Conservation (phyloP, 1,140 invertebrate species). For the Epicauta chinensis region DNA sequence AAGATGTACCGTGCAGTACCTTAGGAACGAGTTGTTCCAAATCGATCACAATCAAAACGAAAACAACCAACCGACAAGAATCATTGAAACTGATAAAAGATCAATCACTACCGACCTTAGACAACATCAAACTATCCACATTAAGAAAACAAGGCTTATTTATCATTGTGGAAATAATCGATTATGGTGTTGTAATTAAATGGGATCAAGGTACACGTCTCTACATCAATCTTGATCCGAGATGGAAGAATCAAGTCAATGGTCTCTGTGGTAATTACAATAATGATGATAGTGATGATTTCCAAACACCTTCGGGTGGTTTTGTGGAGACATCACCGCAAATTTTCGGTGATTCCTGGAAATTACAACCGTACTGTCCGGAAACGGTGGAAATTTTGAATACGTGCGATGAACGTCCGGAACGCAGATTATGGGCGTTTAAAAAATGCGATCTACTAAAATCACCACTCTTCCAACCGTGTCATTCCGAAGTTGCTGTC, state of each 20-base stretch:
- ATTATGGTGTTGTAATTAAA: conserved; percentile 70
- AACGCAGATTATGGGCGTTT: conserved; percentile 71
- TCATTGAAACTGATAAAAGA: conserved; percentile 53
- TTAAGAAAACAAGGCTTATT: conserved; percentile 63
- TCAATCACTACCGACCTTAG: conserved; percentile 41
- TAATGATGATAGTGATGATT: conserved; percentile 72
- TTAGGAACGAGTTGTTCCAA: conserved; percentile 83
- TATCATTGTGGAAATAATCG: conserved; percentile 70
- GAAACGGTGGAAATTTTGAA: conserved; percentile 49
- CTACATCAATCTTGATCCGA: conserved; percentile 67
- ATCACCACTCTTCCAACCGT: conserved; percentile 62
- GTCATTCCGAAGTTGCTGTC: conserved; percentile 72
- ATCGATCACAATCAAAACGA: conserved; percentile 58
- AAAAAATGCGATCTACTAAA: conserved; percentile 70
- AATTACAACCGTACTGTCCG: conserved; percentile 69
- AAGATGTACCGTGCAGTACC: conserved; percentile 79
- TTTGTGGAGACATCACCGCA: conserved; percentile 61
- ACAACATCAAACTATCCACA: conserved; percentile 46
- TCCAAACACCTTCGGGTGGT: conserved; percentile 74
- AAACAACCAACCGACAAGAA: conserved; percentile 34
- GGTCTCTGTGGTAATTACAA: conserved; percentile 91
- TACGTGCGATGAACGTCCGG: conserved; percentile 65
- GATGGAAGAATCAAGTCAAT: conserved; percentile 67
- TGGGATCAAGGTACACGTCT: conserved; percentile 83
- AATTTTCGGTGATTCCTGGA: conserved; percentile 85